These are phyloP conservation scores for Neelides sp. DNA, from an alignment of 1,140 invertebrate genomes.

Conservation along the genomic window DNA sequence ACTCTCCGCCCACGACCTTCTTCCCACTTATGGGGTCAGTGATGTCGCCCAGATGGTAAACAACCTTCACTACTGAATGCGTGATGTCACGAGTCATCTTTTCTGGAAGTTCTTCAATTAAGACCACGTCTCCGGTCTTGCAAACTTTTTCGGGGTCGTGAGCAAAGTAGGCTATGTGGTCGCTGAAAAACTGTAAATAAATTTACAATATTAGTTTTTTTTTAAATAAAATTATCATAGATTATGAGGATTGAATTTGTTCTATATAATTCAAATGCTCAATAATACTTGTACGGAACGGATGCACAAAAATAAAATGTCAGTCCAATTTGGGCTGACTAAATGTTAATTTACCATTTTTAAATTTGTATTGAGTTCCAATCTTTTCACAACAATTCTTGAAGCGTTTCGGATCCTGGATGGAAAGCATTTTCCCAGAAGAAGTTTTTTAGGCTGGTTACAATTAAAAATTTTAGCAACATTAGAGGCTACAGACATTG, in stretches of 20 bases:
- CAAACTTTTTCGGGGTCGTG: slow-evolving; percentile 61
- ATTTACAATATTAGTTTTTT: slow-evolving; percentile 17
- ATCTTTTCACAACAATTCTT: slow-evolving; percentile 55
- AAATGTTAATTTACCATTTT: slow-evolving; percentile 46
- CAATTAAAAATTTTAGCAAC: no score
- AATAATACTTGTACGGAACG: no score
- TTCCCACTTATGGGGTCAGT: slow-evolving; percentile 70
- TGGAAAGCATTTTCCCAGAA: slow-evolving; percentile 59
- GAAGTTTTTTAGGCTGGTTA: background rate
- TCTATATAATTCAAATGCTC: no score
- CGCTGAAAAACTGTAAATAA: slow-evolving; percentile 58
- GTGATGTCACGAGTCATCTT: slow-evolving; percentile 61
- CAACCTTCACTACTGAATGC: slow-evolving; percentile 61
- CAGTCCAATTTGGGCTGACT: slow-evolving; percentile 14
- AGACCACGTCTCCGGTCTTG: slow-evolving; percentile 66
- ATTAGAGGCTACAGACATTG: background rate
- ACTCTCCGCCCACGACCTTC: slow-evolving; percentile 53
- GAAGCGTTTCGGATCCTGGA: slow-evolving; percentile 57
- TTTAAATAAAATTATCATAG: slow-evolving; percentile 21
- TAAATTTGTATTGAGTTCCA: slow-evolving; percentile 54
- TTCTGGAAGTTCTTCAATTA: slow-evolving; percentile 56
- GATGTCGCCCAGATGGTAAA: slow-evolving; percentile 67
- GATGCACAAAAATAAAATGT: slow-evolving; percentile 29
- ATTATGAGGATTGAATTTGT: slow-evolving; percentile 32
- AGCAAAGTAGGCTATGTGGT: slow-evolving; percentile 55